Evolutionary conservation across 2,888 invertebrate species (phyloP), one percentile per base, ranked within the genome.

Genomic region (Diarsia rubi): DNA sequence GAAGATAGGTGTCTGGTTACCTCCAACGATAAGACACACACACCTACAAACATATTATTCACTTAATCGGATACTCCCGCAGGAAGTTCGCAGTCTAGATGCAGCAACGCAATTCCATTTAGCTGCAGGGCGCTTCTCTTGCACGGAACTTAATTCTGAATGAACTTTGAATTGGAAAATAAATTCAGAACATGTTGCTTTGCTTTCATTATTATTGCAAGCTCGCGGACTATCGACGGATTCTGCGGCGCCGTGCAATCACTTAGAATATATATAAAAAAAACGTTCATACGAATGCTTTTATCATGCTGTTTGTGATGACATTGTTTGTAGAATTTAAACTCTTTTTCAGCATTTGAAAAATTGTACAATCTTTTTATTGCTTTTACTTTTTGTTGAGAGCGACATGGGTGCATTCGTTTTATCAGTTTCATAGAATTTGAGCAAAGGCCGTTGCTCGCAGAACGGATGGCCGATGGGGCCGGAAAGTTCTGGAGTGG

Each of bases 161-260:
- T 91, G 92, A 93, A 93, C 92, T 93, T 93, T 90, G 92, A 92
- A 94, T 93, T 92, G 91, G 90, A 92, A 92, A 93, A 92, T 94
- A 92, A 93, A 93, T 93, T 92, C 90, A 88, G 88, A 86, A 88
- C 90, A 90, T 89, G 89, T 90, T 90, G 89, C 88, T 91, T 91
- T 90, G 87, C 88, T 92, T 92, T 90, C 88, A 90, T 91, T 92
- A 91, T 88, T 91, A 91, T 92, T 91, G 88, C 89, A 90, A 59
- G 78, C 73, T 79, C 73, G 78, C 74, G 78, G 73, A 71, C 79
- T 87, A 87, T 89, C 86, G 85, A 88, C 81, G 82, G 79, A 86
- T 85, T 65, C 80, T 81, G 78, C 69, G 76, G 83, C 68, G 68
- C 72, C 75, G 63, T 73, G 79, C 84, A 82, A 83, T 86, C 67